These are phyloP conservation scores for Netta rufina DNA, from an alignment of 2,797 vertebrate species.

Conservation along the genomic window DNA sequence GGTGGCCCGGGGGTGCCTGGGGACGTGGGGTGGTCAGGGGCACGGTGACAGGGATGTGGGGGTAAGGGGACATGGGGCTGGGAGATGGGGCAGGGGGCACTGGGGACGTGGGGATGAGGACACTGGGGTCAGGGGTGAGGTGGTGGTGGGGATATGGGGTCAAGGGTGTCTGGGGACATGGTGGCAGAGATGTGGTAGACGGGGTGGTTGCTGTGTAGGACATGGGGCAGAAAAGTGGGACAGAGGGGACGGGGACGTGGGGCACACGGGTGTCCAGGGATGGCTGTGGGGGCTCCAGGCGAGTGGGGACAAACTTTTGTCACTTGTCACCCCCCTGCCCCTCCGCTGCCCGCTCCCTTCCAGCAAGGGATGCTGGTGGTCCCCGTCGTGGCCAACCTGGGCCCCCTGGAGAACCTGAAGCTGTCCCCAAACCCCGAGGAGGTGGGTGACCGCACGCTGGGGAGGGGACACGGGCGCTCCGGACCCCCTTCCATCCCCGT, in stretches of 20 bases:
- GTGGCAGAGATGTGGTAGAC: background rate
- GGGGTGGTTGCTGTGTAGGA: no score
- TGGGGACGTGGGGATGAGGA: background rate
- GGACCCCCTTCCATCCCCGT: background rate
- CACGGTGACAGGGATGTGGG: background rate
- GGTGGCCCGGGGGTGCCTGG: background rate
- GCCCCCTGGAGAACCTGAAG: slow-evolving; percentile 82
- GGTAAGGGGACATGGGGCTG: background rate
- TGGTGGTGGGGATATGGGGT: no score
- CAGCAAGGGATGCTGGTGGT: slow-evolving; percentile 81
- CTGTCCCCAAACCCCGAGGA: slow-evolving; percentile 88
- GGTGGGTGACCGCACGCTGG: slow-evolving; percentile 70
- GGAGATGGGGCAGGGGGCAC: background rate
- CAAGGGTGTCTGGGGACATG: background rate
- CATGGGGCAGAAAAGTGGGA: no score
- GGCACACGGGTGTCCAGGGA: background rate
- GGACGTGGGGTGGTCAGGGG: background rate
- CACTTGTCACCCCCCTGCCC: background rate
- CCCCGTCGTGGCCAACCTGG: slow-evolving; percentile 88
- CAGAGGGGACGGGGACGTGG: no score
- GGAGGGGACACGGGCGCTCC: background rate
- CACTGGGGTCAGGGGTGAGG: no score
- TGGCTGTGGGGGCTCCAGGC: background rate
- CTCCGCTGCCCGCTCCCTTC: background rate
- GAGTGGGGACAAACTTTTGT: background rate